Base-by-base conservation (phyloP, 2,888 invertebrate genomes). In the Macrophya alboannulata region DNA sequence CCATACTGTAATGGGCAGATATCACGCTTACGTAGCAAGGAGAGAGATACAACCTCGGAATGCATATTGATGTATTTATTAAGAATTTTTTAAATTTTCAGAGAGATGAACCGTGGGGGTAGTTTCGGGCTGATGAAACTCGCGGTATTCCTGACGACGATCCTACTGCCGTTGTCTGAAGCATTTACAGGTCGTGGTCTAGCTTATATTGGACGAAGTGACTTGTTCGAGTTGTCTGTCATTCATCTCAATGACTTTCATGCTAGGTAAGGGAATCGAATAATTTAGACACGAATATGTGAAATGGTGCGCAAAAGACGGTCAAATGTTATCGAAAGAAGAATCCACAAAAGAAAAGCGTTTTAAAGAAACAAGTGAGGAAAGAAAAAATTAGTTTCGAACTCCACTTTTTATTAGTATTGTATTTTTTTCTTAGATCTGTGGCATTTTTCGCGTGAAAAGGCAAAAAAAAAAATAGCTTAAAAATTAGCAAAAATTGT, bases 201-300 rank as follows among this genome's bases (percentile, higher is more conserved):
- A 5, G 74, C 88, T 55, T 89, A 92, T 85, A 90, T 90, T 3
- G 91, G 90, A 10, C 89, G 89, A 77, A 81, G 87, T 17, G 94
- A 95, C 88, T 89, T 95, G 45, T 95, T 95, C 87, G 94, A 94
- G 87, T 90, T 96, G 86, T 95, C 95, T 87, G 94, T 96, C 77
- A 92, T 95, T 88, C 95, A 95, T 90, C 94, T 94, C 88, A 95
- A 95, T 90, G 95, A 95, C 87, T 95, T 95, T 88, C 95, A 95
- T 87, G 95, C 95, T 2, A 95, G 95, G 95, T 95, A 92, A 94
- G 94, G 93, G 15, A 31, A 77, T 5, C 31, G n/a, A 10, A 43
- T 43, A 43, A 10, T 68, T 68, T 37, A 1, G 77, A 77, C 37
- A 43, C 3, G 17, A 55, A n/a, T 15, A 51, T 15, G 21, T 10